Evolutionary conservation across 2,888 invertebrate species (phyloP), one percentile per base, ranked within the genome.

Genomic region (Sesia bembeciformis): DNA sequence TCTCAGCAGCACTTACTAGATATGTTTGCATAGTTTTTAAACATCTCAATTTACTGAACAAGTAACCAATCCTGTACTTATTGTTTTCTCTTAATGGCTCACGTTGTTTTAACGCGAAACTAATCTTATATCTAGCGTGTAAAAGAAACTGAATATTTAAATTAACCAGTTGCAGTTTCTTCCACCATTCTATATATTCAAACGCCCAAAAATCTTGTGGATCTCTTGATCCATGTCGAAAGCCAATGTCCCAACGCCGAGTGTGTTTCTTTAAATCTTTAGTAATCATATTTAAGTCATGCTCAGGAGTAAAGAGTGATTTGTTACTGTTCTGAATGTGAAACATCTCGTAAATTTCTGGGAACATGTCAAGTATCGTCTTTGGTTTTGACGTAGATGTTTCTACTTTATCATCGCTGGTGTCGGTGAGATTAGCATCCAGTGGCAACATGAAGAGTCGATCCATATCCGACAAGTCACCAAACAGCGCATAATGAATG

Each of bases 21-120:
- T 76, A 75, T 40, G 61, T 42, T 40, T 66, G 66, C 40, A 78
- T 74, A 2, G 66, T 67, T 8, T 63, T 60, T 4, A 78, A 8
- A 3, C 72, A 61, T 4, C 74, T 64, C 52, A 79, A n/a, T 49
- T 74, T 65, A 43, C 72, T 74, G 49, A 76, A 78, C 0, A 78
- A 58, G 50, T 76, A 81, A 0, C 80, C 80, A 0, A 80, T 23
- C 52, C 59, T 64, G 52, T 74, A 81, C 40, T 74, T 62, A 40
- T 68, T 73, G 40, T 76, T 75, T 0, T 5, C 0, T 23, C 68
- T 65, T 1, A 68, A 3, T 0, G 3, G 4, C 0, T 60, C 42
- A 3, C 70, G 66, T 5, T 62, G 57, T 0, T 39, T 40, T 3
- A 80, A 43, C 3, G 70, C 75, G 7, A 62, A 60, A 0, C 64